Evolutionary conservation across 2,113 vertebrate species (phyloP).

Genomic region (Motacilla alba): DNA sequence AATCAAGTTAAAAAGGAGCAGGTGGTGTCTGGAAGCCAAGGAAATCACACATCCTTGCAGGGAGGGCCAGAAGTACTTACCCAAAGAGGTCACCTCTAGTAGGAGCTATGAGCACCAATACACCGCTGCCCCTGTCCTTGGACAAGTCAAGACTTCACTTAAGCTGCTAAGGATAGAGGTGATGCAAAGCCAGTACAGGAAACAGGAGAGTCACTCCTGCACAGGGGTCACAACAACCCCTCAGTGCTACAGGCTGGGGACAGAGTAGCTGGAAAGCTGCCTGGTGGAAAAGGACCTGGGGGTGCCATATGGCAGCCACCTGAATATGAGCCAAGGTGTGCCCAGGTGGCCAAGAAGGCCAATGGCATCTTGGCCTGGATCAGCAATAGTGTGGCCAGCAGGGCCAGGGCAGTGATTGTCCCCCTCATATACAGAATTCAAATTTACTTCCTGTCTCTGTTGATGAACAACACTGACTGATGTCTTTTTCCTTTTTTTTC

Average conservation of each 20-base stretch:
- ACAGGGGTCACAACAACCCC: neutral
- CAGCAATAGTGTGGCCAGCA: neutral
- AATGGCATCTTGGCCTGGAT: neutral
- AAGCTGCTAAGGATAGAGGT: neutral
- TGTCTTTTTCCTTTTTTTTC: neutral
- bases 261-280: neutral
- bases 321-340: rapidly evolving
- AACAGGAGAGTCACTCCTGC: neutral
- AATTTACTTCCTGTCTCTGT: neutral
- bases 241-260: rapidly evolving
- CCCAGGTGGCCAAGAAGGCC: neutral
- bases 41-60: neutral
- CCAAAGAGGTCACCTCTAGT: neutral
- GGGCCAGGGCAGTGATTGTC: rapidly evolving
- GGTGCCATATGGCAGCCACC: rapidly evolving
- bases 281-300: neutral
- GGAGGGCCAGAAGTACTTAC: neutral
- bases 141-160: neutral
- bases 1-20: neutral
- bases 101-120: neutral
- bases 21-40: neutral
- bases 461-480: neutral
- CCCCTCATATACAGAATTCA: neutral
- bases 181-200: neutral
- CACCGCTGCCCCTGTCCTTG: neutral